Conservation (phyloP, 2,888 invertebrate genomes). For the Parnassius smintheus region DNA sequence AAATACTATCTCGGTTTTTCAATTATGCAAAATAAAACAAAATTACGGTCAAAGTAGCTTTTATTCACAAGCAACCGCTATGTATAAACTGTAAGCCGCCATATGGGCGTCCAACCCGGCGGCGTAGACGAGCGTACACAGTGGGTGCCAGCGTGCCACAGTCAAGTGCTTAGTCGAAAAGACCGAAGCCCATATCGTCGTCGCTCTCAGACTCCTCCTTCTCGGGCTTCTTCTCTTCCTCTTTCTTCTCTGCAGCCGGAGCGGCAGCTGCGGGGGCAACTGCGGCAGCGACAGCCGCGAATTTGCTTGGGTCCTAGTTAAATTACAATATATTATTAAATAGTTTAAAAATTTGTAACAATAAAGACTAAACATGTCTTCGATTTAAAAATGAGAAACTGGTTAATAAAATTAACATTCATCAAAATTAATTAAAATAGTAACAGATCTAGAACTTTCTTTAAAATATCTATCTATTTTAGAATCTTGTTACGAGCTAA, state of each 20-base stretch:
- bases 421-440: too few relatives aligned
- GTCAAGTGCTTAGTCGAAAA: conserved; percentile 86
- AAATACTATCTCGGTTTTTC: too few relatives aligned
- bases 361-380: too few relatives aligned
- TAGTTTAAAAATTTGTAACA: too few relatives aligned
- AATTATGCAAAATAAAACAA: conserved; percentile 29
- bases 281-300: conserved; percentile 82
- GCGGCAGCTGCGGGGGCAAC: conserved; percentile 85
- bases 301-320: conserved; percentile 94
- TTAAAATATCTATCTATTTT: too few relatives aligned
- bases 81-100: conserved; percentile 57
- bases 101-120: conserved; percentile 73
- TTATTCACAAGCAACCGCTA: conserved; percentile 56
- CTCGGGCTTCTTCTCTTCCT: conserved; percentile 88
- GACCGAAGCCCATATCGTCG: conserved; percentile 99
- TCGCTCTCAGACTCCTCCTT: conserved; percentile 91
- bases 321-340: neutral
- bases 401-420: too few relatives aligned
- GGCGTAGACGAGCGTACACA: conserved; percentile 48
- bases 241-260: conserved; percentile 82
- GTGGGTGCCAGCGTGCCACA: conserved; percentile 40
- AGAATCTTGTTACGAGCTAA: too few relatives aligned
- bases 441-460: too few relatives aligned
- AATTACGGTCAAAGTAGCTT: conserved; percentile 42
- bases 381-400: too few relatives aligned